Base-by-base conservation (phyloP, 2,113 vertebrate genomes). In the Ceyx margarethae region DNA sequence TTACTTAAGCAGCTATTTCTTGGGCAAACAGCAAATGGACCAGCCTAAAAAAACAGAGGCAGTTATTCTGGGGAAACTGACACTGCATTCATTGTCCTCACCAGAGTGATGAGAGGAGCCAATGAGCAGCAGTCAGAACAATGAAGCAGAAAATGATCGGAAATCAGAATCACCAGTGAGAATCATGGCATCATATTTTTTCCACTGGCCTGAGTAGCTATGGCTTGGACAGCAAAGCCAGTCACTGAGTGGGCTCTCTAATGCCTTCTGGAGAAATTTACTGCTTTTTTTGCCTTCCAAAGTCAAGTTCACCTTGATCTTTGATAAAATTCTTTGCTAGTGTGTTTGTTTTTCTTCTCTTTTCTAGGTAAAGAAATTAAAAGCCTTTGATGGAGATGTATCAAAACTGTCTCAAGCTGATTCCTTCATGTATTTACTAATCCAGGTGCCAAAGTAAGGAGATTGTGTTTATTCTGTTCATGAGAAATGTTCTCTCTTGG, bases 361-460 rank as follows among this genome's bases (percentile, higher is more conserved):
- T 91, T 93, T 91, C 87, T 91, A 99, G 99, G 97, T 98, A 89
- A 99, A 98, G 97, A 99, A 98, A 94, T 97, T 99, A 53, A 97
- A 97, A 97, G 96, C 98, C 16, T 99, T 99, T 96, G 98, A 97
- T 97, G 99, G 98, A 37, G 98, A 99, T 81, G 93, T 98, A 75
- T 97, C 97, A 97, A 99, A 99, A 97, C 98, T 99, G 96, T 98
- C 98, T 62, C 98, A 99, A 97, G 98, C 98, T 4, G 99, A 99
- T 95, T 99, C 98, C 93, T 99, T 99, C 97, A 98, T 99, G 98
- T 98, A 98, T 94, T 97, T 97, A 80, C 93, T 99, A 96, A 99
- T 99, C 97, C 98, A 98, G 96, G 98, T 99, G 96, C 99, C 99
- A 97, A 98, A 98, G 99, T 99, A 97, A 98, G 98, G 79, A 83